These are phyloP conservation scores for Gallinago nigripennis DNA, from an alignment of 2,797 vertebrate genomes.

Conservation along the genomic window DNA sequence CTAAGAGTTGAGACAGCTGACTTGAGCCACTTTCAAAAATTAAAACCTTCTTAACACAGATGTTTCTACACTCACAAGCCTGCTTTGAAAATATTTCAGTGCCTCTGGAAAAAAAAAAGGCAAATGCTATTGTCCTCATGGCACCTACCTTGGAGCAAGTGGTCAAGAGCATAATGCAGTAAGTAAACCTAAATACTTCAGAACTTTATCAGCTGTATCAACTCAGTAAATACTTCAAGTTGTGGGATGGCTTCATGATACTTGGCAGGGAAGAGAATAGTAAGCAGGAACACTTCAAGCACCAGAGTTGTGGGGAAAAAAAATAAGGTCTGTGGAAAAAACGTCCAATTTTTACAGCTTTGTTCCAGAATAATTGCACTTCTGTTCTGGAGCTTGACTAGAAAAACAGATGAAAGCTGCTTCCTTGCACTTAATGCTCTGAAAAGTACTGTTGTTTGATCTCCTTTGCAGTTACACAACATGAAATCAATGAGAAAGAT, in stretches of 20 bases:
- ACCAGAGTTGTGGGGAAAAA: not conserved
- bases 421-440: constrained; percentile 59
- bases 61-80: not conserved
- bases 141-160: not conserved
- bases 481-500: constrained; percentile 42
- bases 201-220: not conserved
- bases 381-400: not conserved
- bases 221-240: not conserved
- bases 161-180: not conserved
- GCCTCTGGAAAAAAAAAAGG: not conserved
- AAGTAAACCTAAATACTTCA: not conserved
- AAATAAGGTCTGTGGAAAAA: not conserved
- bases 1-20: not conserved
- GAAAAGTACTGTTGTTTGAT: constrained; percentile 46
- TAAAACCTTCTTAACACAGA: not conserved
- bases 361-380: not conserved
- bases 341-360: not conserved
- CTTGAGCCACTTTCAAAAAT: not conserved
- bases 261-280: not conserved
- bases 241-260: not conserved
- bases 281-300: not conserved
- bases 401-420: constrained; percentile 23
- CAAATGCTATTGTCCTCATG: not conserved
- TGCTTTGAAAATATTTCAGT: not conserved
- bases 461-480: constrained; percentile 43